A percentile compares a stretch with the other conserved stretches of the same genome.
Evolutionary conservation across 2,888 invertebrate species (phyloP).

Genomic region (Agrotis exclamationis): DNA sequence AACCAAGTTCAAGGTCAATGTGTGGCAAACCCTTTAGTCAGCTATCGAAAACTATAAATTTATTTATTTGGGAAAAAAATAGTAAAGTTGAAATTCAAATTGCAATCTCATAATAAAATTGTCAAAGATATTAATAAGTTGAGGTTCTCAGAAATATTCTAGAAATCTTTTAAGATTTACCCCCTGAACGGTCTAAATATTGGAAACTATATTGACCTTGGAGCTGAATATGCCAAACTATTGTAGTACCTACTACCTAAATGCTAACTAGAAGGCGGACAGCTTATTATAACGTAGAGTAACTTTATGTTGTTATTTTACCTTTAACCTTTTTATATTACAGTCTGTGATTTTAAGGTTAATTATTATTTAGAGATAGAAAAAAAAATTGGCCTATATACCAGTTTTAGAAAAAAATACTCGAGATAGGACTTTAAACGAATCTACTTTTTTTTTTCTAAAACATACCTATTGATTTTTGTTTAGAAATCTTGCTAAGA

Average conservation of each 20-base stretch:
- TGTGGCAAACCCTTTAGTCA: too few relatives aligned
- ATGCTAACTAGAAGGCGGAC: constrained; percentile 3
- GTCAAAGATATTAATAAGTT: not conserved
- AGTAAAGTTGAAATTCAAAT: too few relatives aligned
- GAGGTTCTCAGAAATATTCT: too few relatives aligned
- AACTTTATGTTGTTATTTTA: constrained; percentile 1
- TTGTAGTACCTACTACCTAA: not conserved
- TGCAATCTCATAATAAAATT: too few relatives aligned
- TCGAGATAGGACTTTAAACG: not conserved
- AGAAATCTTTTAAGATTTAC: too few relatives aligned
- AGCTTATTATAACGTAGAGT: not conserved
- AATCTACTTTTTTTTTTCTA: not conserved
- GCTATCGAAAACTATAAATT: too few relatives aligned
- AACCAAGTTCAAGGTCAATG: too few relatives aligned
- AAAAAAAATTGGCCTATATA: too few relatives aligned
- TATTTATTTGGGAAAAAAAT: too few relatives aligned
- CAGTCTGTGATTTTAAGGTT: not conserved
- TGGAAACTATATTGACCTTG: not conserved
- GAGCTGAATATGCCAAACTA: not conserved
- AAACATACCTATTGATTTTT: not conserved
- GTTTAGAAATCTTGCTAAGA: not conserved
- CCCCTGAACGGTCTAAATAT: not conserved
- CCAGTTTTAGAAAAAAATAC: too few relatives aligned
- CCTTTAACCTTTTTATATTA: constrained; percentile 4
- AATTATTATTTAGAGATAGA: not conserved